Base-by-base conservation (phyloP, 1,140 invertebrate genomes). In the Drosophila erecta region DNA sequence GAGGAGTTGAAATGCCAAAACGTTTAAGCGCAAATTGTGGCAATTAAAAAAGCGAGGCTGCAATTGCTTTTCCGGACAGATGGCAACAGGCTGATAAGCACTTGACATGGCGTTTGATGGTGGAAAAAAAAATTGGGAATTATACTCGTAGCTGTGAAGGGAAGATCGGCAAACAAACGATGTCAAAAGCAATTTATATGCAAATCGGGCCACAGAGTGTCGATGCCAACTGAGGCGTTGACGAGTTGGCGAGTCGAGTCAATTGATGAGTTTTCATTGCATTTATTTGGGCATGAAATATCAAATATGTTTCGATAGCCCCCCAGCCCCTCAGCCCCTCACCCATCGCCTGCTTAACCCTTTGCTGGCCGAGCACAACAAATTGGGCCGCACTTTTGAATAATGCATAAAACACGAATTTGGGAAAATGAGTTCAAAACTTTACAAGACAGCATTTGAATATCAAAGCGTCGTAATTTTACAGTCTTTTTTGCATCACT, bases 251-350 rank as follows among this genome's bases (percentile, higher is more conserved):
- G 55, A 58, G 73, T 76, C 77, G 76, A 72, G 78, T 83, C 85
- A 85, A 90, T 85, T 90, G 81, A 90, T 81, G 86, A 79, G 81
- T 79, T 86, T 80, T 89, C 83, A 90, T 90, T 90, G 79, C 87
- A 81, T 90, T 83, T 80, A 90, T 89, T 81, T 90, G 83, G 83
- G 72, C 80, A 90, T 71, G 79, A 87, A 87, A 86, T 86, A 81
- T 85, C 58, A 77, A 78, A 61, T 86, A 76, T 85, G 74, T 57
- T 78, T 66, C 59, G 27, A 30, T 8, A 65, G 59, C 24, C 24
- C 24, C 24, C 0, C 24, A 22, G 30, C 27, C 37, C 35, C 17
- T 3, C n/a, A 10, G 24, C 3, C 15, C 8, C n/a, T 8, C 24
- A 17, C 17, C 17, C 17, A 17, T 17, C 10, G 5, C 14, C 47